Percentiles rank a stretch among this genome's conserved stretches.
These are phyloP conservation scores for Sula dactylatra DNA, from an alignment of 2,113 vertebrate genomes.

Conservation along the genomic window DNA sequence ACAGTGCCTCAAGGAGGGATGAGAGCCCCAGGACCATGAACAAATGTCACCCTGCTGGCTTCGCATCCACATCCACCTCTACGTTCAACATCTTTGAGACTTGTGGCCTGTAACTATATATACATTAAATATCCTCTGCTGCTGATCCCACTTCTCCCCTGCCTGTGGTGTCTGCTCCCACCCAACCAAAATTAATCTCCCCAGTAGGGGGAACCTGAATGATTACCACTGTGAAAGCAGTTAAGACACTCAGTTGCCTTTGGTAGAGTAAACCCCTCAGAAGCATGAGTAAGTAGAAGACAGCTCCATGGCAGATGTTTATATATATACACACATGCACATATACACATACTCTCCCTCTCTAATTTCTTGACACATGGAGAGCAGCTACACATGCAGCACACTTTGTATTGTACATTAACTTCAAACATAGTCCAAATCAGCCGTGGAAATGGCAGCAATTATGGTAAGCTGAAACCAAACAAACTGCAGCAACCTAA, in stretches of 20 bases:
- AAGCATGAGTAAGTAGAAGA: constrained; percentile 36
- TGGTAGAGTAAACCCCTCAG: neutral
- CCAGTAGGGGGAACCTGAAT: neutral
- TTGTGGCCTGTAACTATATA: neutral
- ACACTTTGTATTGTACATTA: constrained; percentile 39
- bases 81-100: neutral
- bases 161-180: neutral
- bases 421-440: constrained; percentile 52
- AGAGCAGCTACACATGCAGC: constrained; percentile 36
- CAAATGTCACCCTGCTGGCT: neutral
- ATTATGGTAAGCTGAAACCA: constrained; percentile 49
- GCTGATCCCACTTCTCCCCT: neutral
- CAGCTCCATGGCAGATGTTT: constrained; percentile 63
- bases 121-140: neutral
- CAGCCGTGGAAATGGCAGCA: constrained; percentile 53
- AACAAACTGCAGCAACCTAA: constrained; percentile 39
- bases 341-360: constrained; percentile 21
- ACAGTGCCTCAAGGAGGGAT: neutral
- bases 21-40: neutral
- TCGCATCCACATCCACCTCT: neutral
- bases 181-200: neutral
- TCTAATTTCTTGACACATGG: constrained; percentile 58
- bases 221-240: neutral
- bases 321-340: neutral
- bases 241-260: neutral